Base-by-base conservation (phyloP, 2,888 invertebrate species). In the Geophilus truncorum region DNA sequence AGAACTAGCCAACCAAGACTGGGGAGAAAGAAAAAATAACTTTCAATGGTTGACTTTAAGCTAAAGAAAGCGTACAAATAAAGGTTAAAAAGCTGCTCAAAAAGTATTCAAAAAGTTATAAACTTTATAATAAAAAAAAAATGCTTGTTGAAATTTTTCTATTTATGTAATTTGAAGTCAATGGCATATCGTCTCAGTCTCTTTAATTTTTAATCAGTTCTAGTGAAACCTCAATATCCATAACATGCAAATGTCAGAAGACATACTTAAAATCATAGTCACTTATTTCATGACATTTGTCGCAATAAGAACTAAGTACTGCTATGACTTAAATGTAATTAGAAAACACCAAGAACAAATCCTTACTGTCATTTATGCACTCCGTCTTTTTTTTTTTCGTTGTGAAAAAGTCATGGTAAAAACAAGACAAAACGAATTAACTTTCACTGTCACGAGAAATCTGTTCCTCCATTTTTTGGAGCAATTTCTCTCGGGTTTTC, bases 351-450 rank as follows among this genome's bases (percentile, higher is more conserved):
- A 77, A 77, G 30, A 36, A 4, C 36, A 36, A 36, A 36, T 34
- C 36, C 15, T 36, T 77, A 32, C 34, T 36, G 77, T 77, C 34
- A 77, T 77, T 77, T 77, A 77, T 36, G 77, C 36, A 34, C 23
- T 77, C 32, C 34, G 12, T 32, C 23, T 18, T 23, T 2, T n/a
- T 77, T 36, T 34, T 75, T 75, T 75, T 28, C 21, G 4, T 75
- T 23, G 4, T 18, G n/a, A 34, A 4, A 34, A 77, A 77, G 21
- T 12, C 15, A 15, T 36, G 15, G 21, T 34, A 77, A 36, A 36
- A 77, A 32, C 77, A 77, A 77, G 36, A 77, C 77, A 36, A 36
- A 77, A 77, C 34, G 36, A 77, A 77, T 77, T 36, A 77, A 32
- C 32, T 77, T 77, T 32, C 36, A 77, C 32, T 32, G 77, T 32